Percentiles rank a stretch among this genome's conserved stretches.
phyloP scores from a whole-genome alignment of 2,888 invertebrate species.

The Habroteleia sp. region DNA sequence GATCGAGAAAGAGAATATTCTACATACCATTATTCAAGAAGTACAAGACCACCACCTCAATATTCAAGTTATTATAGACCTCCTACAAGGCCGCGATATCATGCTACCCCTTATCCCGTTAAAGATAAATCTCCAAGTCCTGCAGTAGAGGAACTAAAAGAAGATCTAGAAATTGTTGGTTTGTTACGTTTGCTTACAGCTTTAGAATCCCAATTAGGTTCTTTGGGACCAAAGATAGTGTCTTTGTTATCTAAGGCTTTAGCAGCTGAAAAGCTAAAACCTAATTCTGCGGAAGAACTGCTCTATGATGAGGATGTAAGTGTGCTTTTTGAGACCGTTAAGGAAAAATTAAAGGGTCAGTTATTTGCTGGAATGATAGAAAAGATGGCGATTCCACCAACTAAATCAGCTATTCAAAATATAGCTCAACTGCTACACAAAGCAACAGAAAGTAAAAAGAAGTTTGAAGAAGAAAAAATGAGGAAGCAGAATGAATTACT shows the following conservation, averaged over 20 bases:
- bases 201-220: constrained; percentile 91
- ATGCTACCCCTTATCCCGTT: constrained; percentile 77
- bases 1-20: constrained; percentile 59
- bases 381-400: constrained; percentile 85
- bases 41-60: constrained; percentile 52
- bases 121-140: constrained; percentile 75
- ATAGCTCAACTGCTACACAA: constrained; percentile 88
- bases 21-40: constrained; percentile 65
- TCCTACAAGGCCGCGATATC: constrained; percentile 65
- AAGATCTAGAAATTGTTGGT: constrained; percentile 79
- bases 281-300: constrained; percentile 89
- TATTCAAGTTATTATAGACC: constrained; percentile 67
- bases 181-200: constrained; percentile 89
- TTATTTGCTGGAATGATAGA: constrained; percentile 87
- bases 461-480: constrained; percentile 78
- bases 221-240: constrained; percentile 90
- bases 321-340: constrained; percentile 89
- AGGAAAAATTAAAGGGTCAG: constrained; percentile 92
- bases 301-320: constrained; percentile 87
- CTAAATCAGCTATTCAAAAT: constrained; percentile 88
- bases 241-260: constrained; percentile 89
- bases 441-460: constrained; percentile 82
- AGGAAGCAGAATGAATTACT: constrained; percentile 74
- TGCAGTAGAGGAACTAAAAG: constrained; percentile 73
- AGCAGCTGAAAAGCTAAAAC: constrained; percentile 87